Base-by-base conservation (phyloP, 2,888 invertebrate species). In the Himalopsyche tibetana region DNA sequence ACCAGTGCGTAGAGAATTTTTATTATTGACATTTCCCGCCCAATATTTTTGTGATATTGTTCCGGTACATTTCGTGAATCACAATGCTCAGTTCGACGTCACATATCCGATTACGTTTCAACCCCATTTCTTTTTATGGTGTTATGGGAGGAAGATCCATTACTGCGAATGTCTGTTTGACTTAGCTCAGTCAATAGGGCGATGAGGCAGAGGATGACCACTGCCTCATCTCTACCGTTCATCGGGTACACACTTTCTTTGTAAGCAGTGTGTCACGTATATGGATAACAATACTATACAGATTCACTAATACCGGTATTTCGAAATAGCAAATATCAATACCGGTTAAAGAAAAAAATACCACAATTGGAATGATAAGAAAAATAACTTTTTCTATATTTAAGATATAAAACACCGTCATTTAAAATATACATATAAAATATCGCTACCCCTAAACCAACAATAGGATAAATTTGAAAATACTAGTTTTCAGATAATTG, bases 41-140 rank as follows among this genome's bases (percentile, higher is more conserved):
- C 45, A 63, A 8, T 63, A 63, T 63, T 63, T 63, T 63, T 63
- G 19, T 63, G 19, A 63, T 63, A 63, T 63, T 63, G 63, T 63
- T 63, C 63, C 63, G 63, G 63, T 63, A 63, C 63, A 63, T 63
- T 63, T 63, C 86, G 85, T 86, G 86, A 87, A 86, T 84, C 85
- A 84, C 85, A 81, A 85, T 82, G 84, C 80, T 85, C 19, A 63
- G 63, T n/a, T 11, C 63, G 19, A 19, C 63, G 56, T 83, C 79
- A 51, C 79, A 80, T 86, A 88, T 88, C 87, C 83, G 85, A 87
- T 88, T 88, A 88, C 88, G 83, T 84, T 63, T 85, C 84, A 83
- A 88, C 88, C 88, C 88, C 87, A 87, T 87, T 88, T 88, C 84
- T 87, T 87, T 88, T 88, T 88, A 88, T 87, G 86, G 63, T 82